Percentiles rank a stretch among this genome's conserved stretches.
Conservation (phyloP, 2,888 invertebrate species). For the Hermaeophaga mercurialis region DNA sequence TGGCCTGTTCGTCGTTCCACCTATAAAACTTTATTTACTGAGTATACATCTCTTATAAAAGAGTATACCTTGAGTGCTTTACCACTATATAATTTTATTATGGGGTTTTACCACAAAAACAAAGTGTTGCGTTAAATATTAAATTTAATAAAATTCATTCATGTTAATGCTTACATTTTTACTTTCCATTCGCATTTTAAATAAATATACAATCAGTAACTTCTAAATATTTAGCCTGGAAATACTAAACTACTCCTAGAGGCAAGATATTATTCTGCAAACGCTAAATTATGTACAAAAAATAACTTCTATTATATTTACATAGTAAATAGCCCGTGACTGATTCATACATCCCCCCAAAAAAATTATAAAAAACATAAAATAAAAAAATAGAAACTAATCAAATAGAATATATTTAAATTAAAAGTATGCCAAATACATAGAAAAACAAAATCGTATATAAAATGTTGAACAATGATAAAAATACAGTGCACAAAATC, state of each 20-base stretch:
- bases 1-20: slow-evolving; percentile 55
- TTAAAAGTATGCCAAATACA: slow-evolving; percentile 54
- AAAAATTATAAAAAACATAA: slow-evolving; percentile 34
- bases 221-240: slow-evolving; percentile 38
- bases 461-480: slow-evolving; percentile 47
- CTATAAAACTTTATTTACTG: slow-evolving; percentile 48
- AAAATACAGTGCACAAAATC: slow-evolving; percentile 49
- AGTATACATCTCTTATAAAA: slow-evolving; percentile 16
- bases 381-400: slow-evolving; percentile 49
- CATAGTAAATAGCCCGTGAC: slow-evolving; percentile 36
- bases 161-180: slow-evolving; percentile 51
- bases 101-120: slow-evolving; percentile 48
- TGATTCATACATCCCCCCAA: slow-evolving; percentile 25
- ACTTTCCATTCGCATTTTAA: slow-evolving; percentile 37
- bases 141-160: slow-evolving; percentile 54
- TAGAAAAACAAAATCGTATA: slow-evolving; percentile 51
- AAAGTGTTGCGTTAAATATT: slow-evolving; percentile 42
- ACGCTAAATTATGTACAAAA: slow-evolving; percentile 25
- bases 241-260: slow-evolving; percentile 39
- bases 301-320: slow-evolving; percentile 34
- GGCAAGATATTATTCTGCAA: slow-evolving; percentile 46
- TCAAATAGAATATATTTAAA: slow-evolving; percentile 56
- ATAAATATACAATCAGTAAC: slow-evolving; percentile 45
- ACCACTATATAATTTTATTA: slow-evolving; percentile 1
- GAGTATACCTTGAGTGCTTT: slow-evolving; percentile 34